Evolutionary conservation across 2,888 invertebrate genomes (phyloP).

Genomic region (Molorchus minor): DNA sequence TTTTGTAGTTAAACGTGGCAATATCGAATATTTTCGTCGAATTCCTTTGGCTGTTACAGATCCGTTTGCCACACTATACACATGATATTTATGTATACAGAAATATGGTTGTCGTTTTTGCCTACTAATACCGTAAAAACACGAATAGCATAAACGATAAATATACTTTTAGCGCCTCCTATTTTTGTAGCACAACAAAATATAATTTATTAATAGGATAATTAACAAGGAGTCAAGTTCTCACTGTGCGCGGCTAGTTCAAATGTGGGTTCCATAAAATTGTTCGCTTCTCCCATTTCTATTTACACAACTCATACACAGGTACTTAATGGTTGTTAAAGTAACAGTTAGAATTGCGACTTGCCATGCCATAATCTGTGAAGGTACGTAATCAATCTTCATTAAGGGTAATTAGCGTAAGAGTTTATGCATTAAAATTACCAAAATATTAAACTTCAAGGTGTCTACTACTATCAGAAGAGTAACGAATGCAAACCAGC

Average conservation of each 20-base stretch:
- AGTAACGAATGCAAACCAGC: background rate
- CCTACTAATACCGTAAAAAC: too few species aligned
- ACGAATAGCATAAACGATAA: too few species aligned
- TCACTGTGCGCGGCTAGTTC: background rate
- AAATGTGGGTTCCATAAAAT: conserved; percentile 5
- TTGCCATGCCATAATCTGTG: conserved; percentile 6
- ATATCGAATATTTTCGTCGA: too few species aligned
- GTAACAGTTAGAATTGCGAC: conserved; percentile 17
- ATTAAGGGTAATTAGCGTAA: conserved; percentile 8
- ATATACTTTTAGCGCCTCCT: background rate
- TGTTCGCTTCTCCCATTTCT: conserved; percentile 4
- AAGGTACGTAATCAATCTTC: conserved; percentile 15
- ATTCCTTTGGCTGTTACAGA: too few species aligned
- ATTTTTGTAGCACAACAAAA: background rate
- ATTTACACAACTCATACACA: conserved; percentile 14
- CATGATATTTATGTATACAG: too few species aligned
- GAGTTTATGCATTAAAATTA: conserved; percentile 2
- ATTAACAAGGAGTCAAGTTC: conserved; percentile 1
- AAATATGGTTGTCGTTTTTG: too few species aligned
- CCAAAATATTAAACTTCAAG: conserved; percentile 15
- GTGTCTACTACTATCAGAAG: background rate
- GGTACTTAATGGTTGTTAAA: conserved; percentile 18
- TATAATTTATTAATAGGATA: background rate
- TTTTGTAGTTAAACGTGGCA: too few species aligned
- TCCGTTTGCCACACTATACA: too few species aligned